Percentiles rank a stretch among this genome's conserved stretches.
phyloP scores from a whole-genome alignment of 2,888 invertebrate species.

The Dusona sp. region DNA sequence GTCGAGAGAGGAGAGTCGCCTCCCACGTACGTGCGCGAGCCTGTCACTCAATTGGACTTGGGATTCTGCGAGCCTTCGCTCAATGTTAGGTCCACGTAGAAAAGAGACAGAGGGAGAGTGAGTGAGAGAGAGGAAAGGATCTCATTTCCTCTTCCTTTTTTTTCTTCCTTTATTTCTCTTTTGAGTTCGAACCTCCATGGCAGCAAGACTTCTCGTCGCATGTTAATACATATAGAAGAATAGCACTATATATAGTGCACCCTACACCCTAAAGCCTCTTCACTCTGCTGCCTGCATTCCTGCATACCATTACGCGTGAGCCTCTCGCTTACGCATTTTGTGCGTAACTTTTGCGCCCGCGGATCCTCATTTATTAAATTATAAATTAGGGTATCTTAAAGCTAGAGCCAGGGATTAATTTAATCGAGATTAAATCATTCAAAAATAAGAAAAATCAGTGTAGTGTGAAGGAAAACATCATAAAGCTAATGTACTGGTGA shows the following conservation, averaged over 20 bases:
- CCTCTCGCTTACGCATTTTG: slow-evolving; percentile 78
- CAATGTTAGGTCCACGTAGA: slow-evolving; percentile 52
- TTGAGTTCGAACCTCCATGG: slow-evolving; percentile 78
- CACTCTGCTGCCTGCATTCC: slow-evolving; percentile 81
- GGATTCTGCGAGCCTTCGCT: slow-evolving; percentile 75
- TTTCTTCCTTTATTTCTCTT: slow-evolving; percentile 62
- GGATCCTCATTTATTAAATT: slow-evolving; percentile 56
- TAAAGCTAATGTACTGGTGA: neutral
- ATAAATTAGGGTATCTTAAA: slow-evolving; percentile 8
- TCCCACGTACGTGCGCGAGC: slow-evolving; percentile 82
- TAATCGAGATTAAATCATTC: too few species aligned
- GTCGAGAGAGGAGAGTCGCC: slow-evolving; percentile 78
- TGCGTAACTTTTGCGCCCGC: slow-evolving; percentile 72
- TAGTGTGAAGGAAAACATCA: neutral
- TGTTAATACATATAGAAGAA: slow-evolving; percentile 33
- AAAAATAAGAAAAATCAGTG: neutral
- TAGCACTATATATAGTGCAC: slow-evolving; percentile 61
- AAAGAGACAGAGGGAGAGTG: slow-evolving; percentile 29
- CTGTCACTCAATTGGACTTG: slow-evolving; percentile 81
- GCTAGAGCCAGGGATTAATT: neutral
- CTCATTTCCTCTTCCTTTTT: slow-evolving; percentile 68
- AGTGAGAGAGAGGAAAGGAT: slow-evolving; percentile 49
- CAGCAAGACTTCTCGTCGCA: slow-evolving; percentile 66
- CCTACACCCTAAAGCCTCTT: slow-evolving; percentile 77
- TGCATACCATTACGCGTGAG: slow-evolving; percentile 82